Conservation (phyloP, 2,797 vertebrate species). For the Alectoris magna region DNA sequence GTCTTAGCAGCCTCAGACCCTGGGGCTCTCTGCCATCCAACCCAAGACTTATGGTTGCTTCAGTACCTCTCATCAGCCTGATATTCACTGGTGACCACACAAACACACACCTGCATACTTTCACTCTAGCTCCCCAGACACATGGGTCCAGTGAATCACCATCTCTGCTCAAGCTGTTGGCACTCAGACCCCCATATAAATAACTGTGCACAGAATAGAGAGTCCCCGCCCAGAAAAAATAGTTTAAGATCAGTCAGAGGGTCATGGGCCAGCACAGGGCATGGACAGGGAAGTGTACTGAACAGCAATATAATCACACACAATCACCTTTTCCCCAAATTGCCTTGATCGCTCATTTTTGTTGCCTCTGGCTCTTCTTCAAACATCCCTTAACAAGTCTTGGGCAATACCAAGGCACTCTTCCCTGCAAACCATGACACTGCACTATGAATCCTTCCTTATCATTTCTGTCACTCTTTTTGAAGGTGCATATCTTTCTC, state of each 20-base stretch:
- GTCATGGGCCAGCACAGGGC: neutral
- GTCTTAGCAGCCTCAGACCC: neutral
- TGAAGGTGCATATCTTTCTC: neutral
- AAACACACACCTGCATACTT: accelerated
- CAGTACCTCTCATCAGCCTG: neutral
- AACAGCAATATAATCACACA: neutral
- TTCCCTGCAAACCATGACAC: neutral
- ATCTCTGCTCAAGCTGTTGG: neutral
- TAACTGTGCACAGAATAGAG: neutral
- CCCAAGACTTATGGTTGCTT: neutral
- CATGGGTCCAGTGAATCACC: neutral
- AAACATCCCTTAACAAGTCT: neutral
- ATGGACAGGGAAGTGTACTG: neutral
- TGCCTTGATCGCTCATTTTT: neutral
- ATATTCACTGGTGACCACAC: neutral
- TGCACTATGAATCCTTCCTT: neutral
- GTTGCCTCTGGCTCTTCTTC: neutral
- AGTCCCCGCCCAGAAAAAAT: neutral
- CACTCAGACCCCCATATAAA: neutral
- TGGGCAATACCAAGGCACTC: neutral
- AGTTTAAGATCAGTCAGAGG: neutral
- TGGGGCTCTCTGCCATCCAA: neutral
- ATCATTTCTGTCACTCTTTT: neutral
- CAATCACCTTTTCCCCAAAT: neutral
- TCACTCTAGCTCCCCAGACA: neutral